A percentile compares a stretch with the other conserved stretches of the same genome.
phyloP scores from a whole-genome alignment of 2,797 vertebrate genomes.

The Cryptoprocta ferox region DNA sequence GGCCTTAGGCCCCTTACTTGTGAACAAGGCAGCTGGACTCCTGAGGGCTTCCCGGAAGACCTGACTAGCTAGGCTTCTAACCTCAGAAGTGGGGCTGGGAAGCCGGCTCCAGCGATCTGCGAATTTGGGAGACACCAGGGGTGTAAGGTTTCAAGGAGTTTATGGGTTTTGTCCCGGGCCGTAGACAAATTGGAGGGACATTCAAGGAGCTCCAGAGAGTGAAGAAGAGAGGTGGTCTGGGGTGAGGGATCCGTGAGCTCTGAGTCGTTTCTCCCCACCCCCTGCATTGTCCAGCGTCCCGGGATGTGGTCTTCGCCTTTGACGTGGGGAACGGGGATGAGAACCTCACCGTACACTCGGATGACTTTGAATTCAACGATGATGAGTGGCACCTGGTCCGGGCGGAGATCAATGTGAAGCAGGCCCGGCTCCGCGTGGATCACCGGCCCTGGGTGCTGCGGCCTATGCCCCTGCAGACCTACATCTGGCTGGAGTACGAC shows the following conservation, averaged over 20 bases:
- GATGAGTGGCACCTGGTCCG: conserved; percentile 98
- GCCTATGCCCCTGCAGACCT: conserved; percentile 94
- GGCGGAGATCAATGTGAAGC: conserved; percentile 96
- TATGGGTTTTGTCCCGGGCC: not conserved
- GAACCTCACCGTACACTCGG: conserved; percentile 92
- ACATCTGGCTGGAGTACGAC: conserved; percentile 93
- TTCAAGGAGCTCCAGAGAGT: not conserved
- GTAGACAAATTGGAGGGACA: not conserved
- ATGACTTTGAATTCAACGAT: conserved; percentile 91
- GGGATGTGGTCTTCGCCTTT: conserved; percentile 92
- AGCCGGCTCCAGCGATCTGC: not conserved
- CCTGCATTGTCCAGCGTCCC: conserved; percentile 89
- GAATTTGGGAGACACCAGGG: not conserved
- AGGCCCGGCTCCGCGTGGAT: conserved; percentile 95
- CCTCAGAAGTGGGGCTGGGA: not conserved
- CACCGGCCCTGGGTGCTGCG: conserved; percentile 93
- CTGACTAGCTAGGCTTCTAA: not conserved
- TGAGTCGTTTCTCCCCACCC: accelerated
- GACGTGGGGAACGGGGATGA: conserved; percentile 96
- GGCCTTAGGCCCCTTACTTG: not conserved
- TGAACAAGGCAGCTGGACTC: not conserved
- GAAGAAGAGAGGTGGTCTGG: not conserved
- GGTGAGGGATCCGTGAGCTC: conserved; percentile 21
- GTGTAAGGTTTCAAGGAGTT: not conserved
- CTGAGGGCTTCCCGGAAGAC: not conserved